Conservation (phyloP, 2,888 invertebrate genomes). For the Amblyjoppa fuscipennis region DNA sequence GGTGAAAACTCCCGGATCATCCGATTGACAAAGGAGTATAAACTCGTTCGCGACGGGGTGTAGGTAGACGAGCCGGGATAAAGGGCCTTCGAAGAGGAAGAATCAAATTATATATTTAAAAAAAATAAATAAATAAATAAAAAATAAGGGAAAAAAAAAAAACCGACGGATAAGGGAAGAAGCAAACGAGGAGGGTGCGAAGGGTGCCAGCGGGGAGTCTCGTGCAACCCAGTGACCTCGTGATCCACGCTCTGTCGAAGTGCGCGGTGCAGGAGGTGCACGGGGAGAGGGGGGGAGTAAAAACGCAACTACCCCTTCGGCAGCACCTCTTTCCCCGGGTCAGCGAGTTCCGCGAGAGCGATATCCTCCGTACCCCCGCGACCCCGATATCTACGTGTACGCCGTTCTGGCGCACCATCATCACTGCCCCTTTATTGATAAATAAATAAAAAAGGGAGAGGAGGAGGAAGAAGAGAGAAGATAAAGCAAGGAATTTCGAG, state of each 20-base stretch:
- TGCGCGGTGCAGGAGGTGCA: conserved; percentile 57
- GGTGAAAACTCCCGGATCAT: conserved; percentile 36
- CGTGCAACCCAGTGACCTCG: conserved; percentile 72
- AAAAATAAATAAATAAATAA: not conserved
- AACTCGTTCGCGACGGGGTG: conserved; percentile 33
- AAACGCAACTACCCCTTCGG: conserved; percentile 66
- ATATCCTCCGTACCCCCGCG: conserved; percentile 31
- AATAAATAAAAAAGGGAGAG: not conserved
- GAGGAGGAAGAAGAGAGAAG: conserved; percentile 1
- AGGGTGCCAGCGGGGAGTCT: conserved; percentile 58
- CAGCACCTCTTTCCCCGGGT: conserved; percentile 65
- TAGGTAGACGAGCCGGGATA: not conserved
- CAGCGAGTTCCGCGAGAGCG: conserved; percentile 62
- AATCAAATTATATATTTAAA: not conserved
- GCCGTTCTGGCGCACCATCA: conserved; percentile 42
- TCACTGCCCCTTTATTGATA: conserved; percentile 9
- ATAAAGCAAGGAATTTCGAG: not conserved
- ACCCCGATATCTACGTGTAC: conserved; percentile 47
- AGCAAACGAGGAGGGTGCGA: conserved; percentile 44
- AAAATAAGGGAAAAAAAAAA: not conserved
- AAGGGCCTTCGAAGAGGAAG: not conserved
- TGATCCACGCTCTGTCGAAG: conserved; percentile 67
- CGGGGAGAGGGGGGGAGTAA: conserved; percentile 45
- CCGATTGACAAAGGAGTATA: conserved; percentile 43
- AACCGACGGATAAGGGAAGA: conserved; percentile 25